A percentile compares a stretch with the other conserved stretches of the same genome.
These are phyloP conservation scores for Sparidentex hasta DNA, from an alignment of 2,797 vertebrate species.

Conservation along the genomic window DNA sequence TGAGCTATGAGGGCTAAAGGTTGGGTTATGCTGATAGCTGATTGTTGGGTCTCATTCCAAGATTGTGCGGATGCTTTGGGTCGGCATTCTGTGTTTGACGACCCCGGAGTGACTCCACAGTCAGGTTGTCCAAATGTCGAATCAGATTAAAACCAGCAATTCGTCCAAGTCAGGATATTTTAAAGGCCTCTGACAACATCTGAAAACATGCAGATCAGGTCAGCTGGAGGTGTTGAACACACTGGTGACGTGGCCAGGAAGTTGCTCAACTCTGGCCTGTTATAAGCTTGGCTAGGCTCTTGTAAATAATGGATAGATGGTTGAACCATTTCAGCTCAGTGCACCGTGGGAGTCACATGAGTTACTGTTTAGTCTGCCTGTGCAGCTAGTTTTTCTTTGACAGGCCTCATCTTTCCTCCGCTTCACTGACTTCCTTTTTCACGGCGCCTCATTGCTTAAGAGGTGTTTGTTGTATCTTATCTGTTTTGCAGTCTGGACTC, in stretches of 20 bases:
- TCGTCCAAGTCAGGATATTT: too few species aligned
- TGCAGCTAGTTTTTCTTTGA: background rate
- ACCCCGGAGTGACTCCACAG: too few species aligned
- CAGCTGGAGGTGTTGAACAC: background rate
- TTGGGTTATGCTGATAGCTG: background rate
- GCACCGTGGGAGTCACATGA: constrained; percentile 1
- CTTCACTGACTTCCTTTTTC: constrained; percentile 3
- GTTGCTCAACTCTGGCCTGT: background rate
- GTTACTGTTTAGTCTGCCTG: background rate
- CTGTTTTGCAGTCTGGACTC: background rate
- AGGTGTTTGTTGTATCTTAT: background rate
- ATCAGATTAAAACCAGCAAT: too few species aligned
- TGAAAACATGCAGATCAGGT: background rate
- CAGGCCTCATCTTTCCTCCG: background rate
- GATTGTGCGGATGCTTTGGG: too few species aligned
- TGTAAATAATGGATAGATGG: background rate
- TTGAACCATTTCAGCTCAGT: background rate
- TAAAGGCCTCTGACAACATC: too few species aligned
- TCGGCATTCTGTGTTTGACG: too few species aligned
- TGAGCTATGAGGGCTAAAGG: background rate
- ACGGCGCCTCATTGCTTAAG: background rate
- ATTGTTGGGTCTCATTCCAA: too few species aligned
- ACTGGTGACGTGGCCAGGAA: background rate
- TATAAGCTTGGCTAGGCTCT: background rate
- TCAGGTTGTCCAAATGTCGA: too few species aligned